Conservation (phyloP, 2,797 vertebrate genomes). For the Poecile montanus region DNA sequence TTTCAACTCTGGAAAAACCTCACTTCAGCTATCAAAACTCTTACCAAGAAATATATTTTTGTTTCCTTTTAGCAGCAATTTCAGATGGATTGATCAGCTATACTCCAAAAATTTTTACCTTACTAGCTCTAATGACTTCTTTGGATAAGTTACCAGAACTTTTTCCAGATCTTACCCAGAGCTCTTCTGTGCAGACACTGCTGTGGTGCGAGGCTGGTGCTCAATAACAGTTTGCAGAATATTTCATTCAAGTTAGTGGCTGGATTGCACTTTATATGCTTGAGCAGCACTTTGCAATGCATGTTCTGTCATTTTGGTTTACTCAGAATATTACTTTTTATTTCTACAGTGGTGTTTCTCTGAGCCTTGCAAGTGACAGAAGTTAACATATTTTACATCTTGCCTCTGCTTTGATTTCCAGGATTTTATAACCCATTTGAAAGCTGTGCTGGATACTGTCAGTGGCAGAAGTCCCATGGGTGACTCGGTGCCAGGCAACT, state of each 20-base stretch:
- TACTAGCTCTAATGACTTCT: background rate
- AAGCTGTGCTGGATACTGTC: constrained; percentile 1
- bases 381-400: constrained; percentile 26
- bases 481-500: background rate
- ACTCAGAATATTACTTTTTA: constrained; percentile 42
- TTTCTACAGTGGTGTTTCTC: background rate
- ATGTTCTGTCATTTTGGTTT: constrained; percentile 34
- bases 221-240: background rate
- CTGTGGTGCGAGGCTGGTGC: background rate
- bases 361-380: background rate
- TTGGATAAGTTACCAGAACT: background rate
- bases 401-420: constrained; percentile 10
- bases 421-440: background rate
- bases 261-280: constrained; percentile 30
- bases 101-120: background rate
- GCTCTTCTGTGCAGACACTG: background rate
- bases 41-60: constrained; percentile 40
- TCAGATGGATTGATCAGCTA: constrained; percentile 27
- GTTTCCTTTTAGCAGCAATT: constrained; percentile 51
- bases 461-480: background rate
- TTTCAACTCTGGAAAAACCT: constrained; percentile 49
- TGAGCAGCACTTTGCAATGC: constrained; percentile 20
- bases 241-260: background rate
- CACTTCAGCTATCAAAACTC: constrained; percentile 30
- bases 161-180: background rate